Conservation (phyloP, 2,113 vertebrate genomes). For the Apaloderma vittatum region DNA sequence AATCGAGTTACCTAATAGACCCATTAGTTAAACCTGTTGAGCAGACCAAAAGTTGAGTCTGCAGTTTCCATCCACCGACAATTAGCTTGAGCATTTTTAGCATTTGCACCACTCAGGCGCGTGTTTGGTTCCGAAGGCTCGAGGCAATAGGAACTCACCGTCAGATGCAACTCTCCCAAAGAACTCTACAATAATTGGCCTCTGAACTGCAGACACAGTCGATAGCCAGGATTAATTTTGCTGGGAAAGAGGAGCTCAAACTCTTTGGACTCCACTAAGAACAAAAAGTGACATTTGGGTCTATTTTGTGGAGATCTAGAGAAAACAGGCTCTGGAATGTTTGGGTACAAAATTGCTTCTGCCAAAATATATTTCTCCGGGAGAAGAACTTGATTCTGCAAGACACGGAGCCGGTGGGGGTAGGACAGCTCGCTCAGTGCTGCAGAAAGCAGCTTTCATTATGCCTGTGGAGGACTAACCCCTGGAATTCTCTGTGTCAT, state of each 20-base stretch:
- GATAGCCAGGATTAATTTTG: neutral
- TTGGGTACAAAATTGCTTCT: conserved; percentile 23
- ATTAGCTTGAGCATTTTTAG: neutral
- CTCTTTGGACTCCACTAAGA: neutral
- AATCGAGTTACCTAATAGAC: neutral
- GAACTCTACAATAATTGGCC: neutral
- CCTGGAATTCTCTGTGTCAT: neutral
- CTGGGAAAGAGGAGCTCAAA: neutral
- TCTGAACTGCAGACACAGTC: fast-evolving
- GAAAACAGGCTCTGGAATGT: neutral
- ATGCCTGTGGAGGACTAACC: neutral
- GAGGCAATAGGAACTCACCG: neutral
- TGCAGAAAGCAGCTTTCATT: neutral
- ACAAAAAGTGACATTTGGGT: neutral
- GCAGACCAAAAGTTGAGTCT: neutral
- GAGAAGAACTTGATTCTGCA: neutral
- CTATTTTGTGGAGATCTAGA: neutral
- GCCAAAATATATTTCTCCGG: neutral
- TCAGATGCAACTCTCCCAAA: neutral
- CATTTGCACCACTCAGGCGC: neutral
- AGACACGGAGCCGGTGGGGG: neutral
- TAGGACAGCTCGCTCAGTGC: neutral
- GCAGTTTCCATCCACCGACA: neutral
- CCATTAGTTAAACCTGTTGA: neutral
- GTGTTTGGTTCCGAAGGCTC: neutral